Base-by-base conservation (phyloP, 2,888 invertebrate species). In the Andrena dorsata region DNA sequence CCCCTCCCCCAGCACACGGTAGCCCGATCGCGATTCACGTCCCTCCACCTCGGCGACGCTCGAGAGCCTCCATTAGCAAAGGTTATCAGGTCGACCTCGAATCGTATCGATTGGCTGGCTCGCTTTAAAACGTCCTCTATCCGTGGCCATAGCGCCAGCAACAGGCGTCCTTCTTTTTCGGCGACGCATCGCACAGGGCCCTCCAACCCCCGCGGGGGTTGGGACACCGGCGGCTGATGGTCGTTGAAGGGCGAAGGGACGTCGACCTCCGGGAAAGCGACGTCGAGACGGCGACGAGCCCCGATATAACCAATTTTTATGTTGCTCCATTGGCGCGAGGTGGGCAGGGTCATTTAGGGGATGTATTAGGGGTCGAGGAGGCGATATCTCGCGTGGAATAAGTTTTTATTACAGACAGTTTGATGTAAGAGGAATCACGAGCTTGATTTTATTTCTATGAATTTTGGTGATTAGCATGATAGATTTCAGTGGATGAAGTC, bases 81-180 rank as follows among this genome's bases (percentile, higher is more conserved):
- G 89, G 89, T 89, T 90, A 89, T 89, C 89, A 69, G 83, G 82
- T 83, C 88, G 89, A 89, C 89, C 90, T 90, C 89, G 84, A 89
- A 85, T 84, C 79, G 86, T 86, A 87, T 87, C 87, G 87, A 87
- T 87, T 83, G 86, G 63, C 73, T 74, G 83, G 61, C 82, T 79
- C 69, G 73, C 77, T 81, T 73, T 86, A 74, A 87, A 88, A 84
- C 75, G 78, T 78, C 58, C 77, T 58, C 74, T 64, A 8, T n/a
- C 13, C 41, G 41, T 68, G 71, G 64, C 64, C 61, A 70, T 60
- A 58, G 73, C 69, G 64, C 61, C 70, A 79, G 86, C 80, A 74
- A 78, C 82, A 82, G 80, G 84, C 80, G 58, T 72, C 35, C 73
- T 66, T 78, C 65, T 76, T 78, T 75, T 73, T 72, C 65, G 58